Base-by-base conservation (phyloP, 2,113 vertebrate species). In the Tenebrosternarchus preto region DNA sequence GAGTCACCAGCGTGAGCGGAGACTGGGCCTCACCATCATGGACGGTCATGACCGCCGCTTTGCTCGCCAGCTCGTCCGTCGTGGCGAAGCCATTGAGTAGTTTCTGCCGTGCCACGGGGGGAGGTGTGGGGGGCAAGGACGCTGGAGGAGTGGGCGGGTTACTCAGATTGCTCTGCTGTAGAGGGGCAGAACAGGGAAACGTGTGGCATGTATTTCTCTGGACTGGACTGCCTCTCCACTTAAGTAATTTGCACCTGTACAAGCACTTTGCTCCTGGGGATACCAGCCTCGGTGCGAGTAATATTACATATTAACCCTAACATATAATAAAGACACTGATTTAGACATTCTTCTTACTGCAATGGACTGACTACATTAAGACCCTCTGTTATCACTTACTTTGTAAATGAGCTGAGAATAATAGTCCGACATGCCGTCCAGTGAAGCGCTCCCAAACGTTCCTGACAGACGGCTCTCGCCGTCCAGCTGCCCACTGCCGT, bases 131-230 rank as follows among this genome's bases (percentile, higher is more conserved):
- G 73, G 98, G 98, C 78, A 99, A 94, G 25, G 98, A 99, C 78
- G 98, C 97, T 0, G 98, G 98, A 0, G 97, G 98, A 0, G 98
- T 98, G 6, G 98, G 97, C 68, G 98, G 97, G 86, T 99, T 99
- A 88, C 96, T 98, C 88, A 99, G 90, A 83, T 98, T 99, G 89
- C 97, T 98, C 95, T 99, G 96, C 94, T 98, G 93, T 86, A 64
- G 66, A 85, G 15, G 50, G 82, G 75, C 5, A 53, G 33, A 78
- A 55, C 16, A 69, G 25, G 57, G 31, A 78, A 43, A 81, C 66
- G 29, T 19, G 71, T 71, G 64, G 31, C 27, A 31, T 53, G 73
- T 6, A 24, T 27, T 46, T 20, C 19, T 29, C 25, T 1, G 8
- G 50, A 46, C 27, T 77, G 25, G 33, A 76, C 43, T 22, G 61